Base-by-base conservation (phyloP, 1,140 invertebrate genomes). In the Euura lappo region DNA sequence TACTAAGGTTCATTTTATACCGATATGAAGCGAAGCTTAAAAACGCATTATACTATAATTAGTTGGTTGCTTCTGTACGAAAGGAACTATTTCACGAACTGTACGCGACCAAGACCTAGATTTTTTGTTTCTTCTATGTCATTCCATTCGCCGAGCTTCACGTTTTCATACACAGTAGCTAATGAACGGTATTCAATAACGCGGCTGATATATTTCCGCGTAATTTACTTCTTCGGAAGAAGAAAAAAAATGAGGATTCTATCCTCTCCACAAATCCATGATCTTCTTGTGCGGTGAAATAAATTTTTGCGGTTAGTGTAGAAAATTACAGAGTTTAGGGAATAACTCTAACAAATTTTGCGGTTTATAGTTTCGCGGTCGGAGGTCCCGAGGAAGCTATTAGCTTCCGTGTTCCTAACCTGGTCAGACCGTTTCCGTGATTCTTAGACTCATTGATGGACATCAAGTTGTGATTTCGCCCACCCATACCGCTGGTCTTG, bases 351-450 rank as follows among this genome's bases (percentile, higher is more conserved):
- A 28, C 28, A 28, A 28, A 28, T 28, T 28, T 28, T 28, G 28
- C 28, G 51, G 51, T 60, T 28, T 28, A 28, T 28, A 60, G 51
- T 60, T 60, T 60, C 51, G 51, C 51, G 51, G 13, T 60, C 8
- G 51, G 51, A 60, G 51, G 51, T 60, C 51, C 13, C 13, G 8
- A n/a, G 47, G 51, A 3, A n/a, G 6, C 51, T 8, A 60, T 60
- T 60, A 60, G 51, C 51, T 60, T 60, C 51, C 51, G 51, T 60
- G 51, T 60, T 60, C 13, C 13, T 60, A 8, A 60, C 4, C 51
- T 60, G 51, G 51, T 60, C 51, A 60, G 51, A 60, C 51, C 51
- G 51, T n/a, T 60, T 60, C 51, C 51, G 51, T 60, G 13, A 60
- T 60, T 60, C 5, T 6, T 60, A 60, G 10, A 28, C 28, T 28